Evolutionary conservation across 1,140 invertebrate genomes (phyloP).

Genomic region (Drosophila tsacasi): DNA sequence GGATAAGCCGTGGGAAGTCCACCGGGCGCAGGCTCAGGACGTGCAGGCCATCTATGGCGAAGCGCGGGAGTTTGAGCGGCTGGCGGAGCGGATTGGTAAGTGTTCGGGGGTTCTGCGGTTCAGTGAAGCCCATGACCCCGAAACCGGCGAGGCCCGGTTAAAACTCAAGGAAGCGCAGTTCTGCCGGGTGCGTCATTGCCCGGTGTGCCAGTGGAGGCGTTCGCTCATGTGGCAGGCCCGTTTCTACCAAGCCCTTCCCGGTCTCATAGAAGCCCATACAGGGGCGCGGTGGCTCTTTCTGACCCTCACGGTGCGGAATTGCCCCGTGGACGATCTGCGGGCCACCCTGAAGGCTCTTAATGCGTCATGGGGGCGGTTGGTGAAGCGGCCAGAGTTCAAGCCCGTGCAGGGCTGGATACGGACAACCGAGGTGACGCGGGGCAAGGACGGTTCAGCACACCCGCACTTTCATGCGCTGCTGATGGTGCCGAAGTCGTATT

Average conservation of each 20-base stretch:
- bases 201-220: neutral
- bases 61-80: neutral
- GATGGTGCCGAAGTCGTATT: neutral
- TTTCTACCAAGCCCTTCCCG: neutral
- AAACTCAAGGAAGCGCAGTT: slow-evolving; percentile 1
- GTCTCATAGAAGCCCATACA: neutral
- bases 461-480: neutral
- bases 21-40: too few relatives aligned
- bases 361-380: neutral
- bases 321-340: neutral
- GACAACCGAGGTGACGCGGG: neutral
- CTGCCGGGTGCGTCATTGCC: neutral
- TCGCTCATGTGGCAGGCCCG: neutral
- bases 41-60: neutral
- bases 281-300: neutral
- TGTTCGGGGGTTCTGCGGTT: neutral
- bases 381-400: neutral
- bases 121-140: neutral
- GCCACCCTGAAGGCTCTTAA: neutral
- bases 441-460: too few relatives aligned
- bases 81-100: neutral
- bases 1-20: too few relatives aligned
- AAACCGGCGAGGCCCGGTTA: neutral
- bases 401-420: neutral
- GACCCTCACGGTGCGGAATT: neutral